Evolutionary conservation across 2,888 invertebrate genomes (phyloP).

Genomic region (Lithophane leautieri): DNA sequence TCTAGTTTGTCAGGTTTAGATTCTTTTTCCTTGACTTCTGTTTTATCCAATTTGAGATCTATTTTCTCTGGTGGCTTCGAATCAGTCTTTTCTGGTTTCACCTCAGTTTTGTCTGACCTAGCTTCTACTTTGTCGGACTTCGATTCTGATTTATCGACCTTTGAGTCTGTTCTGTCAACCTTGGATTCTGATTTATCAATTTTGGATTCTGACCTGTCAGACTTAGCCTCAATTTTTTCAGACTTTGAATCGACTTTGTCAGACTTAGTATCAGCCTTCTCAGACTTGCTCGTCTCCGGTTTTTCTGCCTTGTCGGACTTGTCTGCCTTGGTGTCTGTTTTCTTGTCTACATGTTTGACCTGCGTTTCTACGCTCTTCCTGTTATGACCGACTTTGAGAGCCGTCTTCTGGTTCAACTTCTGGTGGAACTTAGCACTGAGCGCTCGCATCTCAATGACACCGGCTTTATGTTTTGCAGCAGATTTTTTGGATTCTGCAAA

Average conservation of each 20-base stretch:
- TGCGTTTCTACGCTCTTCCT: conserved; percentile 82
- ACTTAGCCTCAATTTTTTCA: conserved; percentile 37
- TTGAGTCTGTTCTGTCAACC: conserved; percentile 44
- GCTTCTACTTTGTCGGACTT: conserved; percentile 58
- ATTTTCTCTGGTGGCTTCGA: conserved; percentile 60
- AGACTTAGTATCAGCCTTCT: conserved; percentile 40
- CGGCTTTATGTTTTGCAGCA: conserved; percentile 83
- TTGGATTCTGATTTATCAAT: conserved; percentile 44
- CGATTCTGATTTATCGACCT: conserved; percentile 32
- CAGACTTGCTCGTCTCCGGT: conserved; percentile 37
- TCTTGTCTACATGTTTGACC: conserved; percentile 76
- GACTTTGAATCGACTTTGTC: conserved; percentile 42
- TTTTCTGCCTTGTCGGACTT: conserved; percentile 56
- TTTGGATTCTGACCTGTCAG: conserved; percentile 42
- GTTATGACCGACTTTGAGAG: conserved; percentile 77
- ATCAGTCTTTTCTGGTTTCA: conserved; percentile 68
- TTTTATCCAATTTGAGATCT: conserved; percentile 62
- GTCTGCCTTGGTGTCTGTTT: conserved; percentile 69
- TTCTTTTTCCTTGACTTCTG: conserved; percentile 64
- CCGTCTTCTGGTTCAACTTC: conserved; percentile 74
- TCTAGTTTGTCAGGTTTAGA: conserved; percentile 55
- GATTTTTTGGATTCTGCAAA: conserved; percentile 82
- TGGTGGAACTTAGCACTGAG: conserved; percentile 86
- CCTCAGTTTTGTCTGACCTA: conserved; percentile 60
- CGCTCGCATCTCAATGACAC: conserved; percentile 89